Base-by-base conservation (phyloP, 2,797 vertebrate genomes). In the Phoxinus dragarum region DNA sequence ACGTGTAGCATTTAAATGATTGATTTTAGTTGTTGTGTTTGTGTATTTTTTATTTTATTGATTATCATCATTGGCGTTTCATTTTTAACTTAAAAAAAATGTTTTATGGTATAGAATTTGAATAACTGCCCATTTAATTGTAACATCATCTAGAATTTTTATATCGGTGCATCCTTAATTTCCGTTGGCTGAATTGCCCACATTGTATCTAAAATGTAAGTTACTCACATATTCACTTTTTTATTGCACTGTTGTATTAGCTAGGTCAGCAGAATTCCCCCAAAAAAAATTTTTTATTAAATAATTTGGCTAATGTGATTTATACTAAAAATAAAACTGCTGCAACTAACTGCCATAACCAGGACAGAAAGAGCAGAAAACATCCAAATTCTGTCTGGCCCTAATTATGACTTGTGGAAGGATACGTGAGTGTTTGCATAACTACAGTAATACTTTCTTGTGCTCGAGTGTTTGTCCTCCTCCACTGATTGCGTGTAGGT, bases 401-500 rank as follows among this genome's bases (percentile, higher is more conserved):
- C 34, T 84, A 76, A 84, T 84, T 76, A 68, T 75, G 44, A 76
- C 59, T 47, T 34, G 59, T 64, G 78, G 72, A 59, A 47, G 56
- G 52, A 52, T 79, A 38, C 1, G 3, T 52, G 68, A 36, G 11
- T 75, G 76, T 84, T 64, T 68, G 75, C 38, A 36, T 71, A 66
- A 36, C 64, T 23, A 38, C 40, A n/a, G 76, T 64, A 72, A 81
- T 49, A 54, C 66, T 71, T 84, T 79, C 75, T 83, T 74, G 61
- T 83, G 36, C 69, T 80, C 9, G 16, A 38, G 34, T 77, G 80
- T 84, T 73, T 86, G 74, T 86, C 78, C 42, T 81, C 81, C 72
- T 86, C 76, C 59, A 73, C 81, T 86, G 81, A 88, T 87, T 90
- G 81, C 54, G 54, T 87, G 84, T 82, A 75, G 77, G 49, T 87